Percentiles rank a stretch among this genome's conserved stretches.
Evolutionary conservation across 2,113 vertebrate genomes (phyloP).

Genomic region (Percopsis transmontana): DNA sequence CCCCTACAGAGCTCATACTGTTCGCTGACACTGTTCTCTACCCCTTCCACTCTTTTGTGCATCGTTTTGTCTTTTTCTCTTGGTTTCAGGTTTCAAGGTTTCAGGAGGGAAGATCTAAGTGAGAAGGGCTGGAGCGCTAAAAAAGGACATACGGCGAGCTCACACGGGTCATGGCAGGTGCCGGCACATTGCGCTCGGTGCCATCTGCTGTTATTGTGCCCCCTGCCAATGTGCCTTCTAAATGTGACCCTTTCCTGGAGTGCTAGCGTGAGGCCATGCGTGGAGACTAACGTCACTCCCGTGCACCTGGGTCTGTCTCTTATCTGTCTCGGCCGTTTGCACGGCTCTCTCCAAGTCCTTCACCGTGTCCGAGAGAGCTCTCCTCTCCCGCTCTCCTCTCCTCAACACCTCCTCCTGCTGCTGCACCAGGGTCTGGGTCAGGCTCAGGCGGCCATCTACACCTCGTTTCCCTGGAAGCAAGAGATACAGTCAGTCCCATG

Average conservation of each 20-base stretch:
- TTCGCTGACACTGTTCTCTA: no score
- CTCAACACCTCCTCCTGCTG: conserved; percentile 84
- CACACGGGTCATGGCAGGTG: conserved; percentile 27
- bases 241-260: conserved; percentile 11
- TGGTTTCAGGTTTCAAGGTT: no score
- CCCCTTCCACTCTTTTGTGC: no score
- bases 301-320: conserved; percentile 80
- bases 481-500: not conserved
- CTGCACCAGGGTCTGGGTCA: conserved; percentile 77
- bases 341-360: conserved; percentile 80
- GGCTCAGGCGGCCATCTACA: conserved; percentile 76
- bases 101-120: no score
- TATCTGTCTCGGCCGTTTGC: conserved; percentile 74
- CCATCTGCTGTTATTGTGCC: conserved; percentile 66
- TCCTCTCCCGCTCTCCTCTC: conserved; percentile 80
- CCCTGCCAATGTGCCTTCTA: conserved; percentile 1
- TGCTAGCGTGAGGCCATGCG: conserved; percentile 49
- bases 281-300: conserved; percentile 23
- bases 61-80: no score
- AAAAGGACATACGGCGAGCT: conserved; percentile 49
- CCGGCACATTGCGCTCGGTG: conserved; percentile 8
- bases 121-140: conserved; percentile 19
- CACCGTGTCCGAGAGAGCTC: conserved; percentile 75
- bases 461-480: conserved; percentile 78
- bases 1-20: no score